phyloP scores from a whole-genome alignment of 2,888 invertebrate species.

The Tetramorium bicarinatum region DNA sequence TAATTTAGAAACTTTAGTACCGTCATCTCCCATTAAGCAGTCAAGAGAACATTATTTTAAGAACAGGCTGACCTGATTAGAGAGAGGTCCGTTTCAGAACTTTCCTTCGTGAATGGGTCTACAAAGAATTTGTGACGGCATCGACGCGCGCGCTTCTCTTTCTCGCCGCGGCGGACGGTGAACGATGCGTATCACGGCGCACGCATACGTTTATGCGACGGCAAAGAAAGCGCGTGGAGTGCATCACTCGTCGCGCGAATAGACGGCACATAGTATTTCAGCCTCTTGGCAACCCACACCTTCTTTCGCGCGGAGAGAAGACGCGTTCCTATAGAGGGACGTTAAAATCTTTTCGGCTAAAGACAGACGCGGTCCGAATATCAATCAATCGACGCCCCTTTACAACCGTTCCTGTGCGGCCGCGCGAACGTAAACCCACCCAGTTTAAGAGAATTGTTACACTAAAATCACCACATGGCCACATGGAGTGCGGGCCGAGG shows the following conservation, averaged over 20 bases:
- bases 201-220: slow-evolving; percentile 36
- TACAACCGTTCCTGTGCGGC: slow-evolving; percentile 73
- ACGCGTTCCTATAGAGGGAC: slow-evolving; percentile 30
- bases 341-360: slow-evolving; percentile 66
- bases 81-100: slow-evolving; percentile 62
- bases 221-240: slow-evolving; percentile 72
- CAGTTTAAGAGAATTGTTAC: slow-evolving; percentile 81
- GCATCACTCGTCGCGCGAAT: slow-evolving; percentile 75
- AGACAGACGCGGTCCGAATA: slow-evolving; percentile 77
- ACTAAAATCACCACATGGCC: slow-evolving; percentile 82
- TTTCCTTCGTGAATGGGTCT: slow-evolving; percentile 57
- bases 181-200: slow-evolving; percentile 46
- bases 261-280: slow-evolving; percentile 59
- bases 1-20: slow-evolving; percentile 40
- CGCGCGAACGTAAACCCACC: slow-evolving; percentile 73
- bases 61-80: slow-evolving; percentile 64
- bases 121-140: slow-evolving; percentile 55
- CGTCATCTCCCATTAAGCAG: slow-evolving; percentile 17
- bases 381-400: slow-evolving; percentile 84
- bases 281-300: slow-evolving; percentile 13
- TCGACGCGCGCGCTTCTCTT: slow-evolving; percentile 26
- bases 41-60: slow-evolving; percentile 41
- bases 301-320: not conserved
- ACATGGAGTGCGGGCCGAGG: slow-evolving; percentile 58
- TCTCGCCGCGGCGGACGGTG: slow-evolving; percentile 6